These are phyloP conservation scores for Anas platyrhynchos DNA, from an alignment of 2,113 vertebrate species.

Conservation along the genomic window DNA sequence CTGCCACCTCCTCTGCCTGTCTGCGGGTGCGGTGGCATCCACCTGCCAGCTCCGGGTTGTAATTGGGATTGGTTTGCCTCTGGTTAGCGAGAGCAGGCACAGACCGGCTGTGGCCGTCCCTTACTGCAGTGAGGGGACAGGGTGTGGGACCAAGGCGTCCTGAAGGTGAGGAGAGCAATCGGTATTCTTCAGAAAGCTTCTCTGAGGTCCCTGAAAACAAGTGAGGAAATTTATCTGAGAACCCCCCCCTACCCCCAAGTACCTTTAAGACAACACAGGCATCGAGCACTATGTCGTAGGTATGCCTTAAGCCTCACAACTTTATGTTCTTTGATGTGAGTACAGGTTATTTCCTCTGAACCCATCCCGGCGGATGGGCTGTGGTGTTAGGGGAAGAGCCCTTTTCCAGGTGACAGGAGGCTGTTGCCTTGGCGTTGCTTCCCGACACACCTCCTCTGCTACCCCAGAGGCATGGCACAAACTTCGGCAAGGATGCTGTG, in stretches of 20 bases:
- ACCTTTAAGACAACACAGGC: background rate
- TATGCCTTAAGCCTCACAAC: too few species aligned
- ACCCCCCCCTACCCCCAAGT: rapidly evolving
- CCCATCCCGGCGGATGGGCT: background rate
- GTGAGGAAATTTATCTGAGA: background rate
- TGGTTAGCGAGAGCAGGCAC: background rate
- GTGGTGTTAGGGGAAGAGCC: background rate
- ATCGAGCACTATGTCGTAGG: background rate
- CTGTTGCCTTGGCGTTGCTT: background rate
- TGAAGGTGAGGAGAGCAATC: background rate
- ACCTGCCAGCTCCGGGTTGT: too few species aligned
- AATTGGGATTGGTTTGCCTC: background rate
- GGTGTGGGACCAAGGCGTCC: background rate
- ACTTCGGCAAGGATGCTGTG: background rate
- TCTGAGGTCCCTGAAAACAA: background rate
- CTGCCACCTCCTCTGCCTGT: too few species aligned
- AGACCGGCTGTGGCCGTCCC: background rate
- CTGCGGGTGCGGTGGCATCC: too few species aligned
- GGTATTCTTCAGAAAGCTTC: background rate
- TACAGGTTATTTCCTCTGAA: background rate
- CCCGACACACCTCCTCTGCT: background rate
- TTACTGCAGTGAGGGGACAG: background rate
- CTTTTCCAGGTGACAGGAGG: background rate
- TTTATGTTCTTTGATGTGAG: too few species aligned
- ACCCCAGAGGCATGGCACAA: rapidly evolving